These are phyloP conservation scores for Hydroisotoma schaefferi DNA, from an alignment of 2,888 invertebrate genomes.

Conservation along the genomic window DNA sequence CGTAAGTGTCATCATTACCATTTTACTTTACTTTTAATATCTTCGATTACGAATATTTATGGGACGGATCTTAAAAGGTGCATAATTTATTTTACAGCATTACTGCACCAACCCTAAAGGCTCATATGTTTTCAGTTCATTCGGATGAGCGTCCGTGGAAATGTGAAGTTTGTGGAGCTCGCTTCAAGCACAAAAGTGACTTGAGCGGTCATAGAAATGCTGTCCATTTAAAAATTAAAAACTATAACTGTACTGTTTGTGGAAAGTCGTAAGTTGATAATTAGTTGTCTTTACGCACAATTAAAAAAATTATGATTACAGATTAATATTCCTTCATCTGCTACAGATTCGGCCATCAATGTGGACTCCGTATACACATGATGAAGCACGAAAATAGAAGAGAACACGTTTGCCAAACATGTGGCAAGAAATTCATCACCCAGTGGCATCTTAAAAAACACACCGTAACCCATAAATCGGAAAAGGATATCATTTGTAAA, in stretches of 20 bases:
- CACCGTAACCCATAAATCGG: slow-evolving; percentile 17
- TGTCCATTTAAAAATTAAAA: slow-evolving; percentile 19
- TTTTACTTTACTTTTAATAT: no score
- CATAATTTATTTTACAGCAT: slow-evolving; percentile 6
- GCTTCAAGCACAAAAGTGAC: slow-evolving; percentile 27
- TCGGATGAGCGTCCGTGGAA: slow-evolving; percentile 23
- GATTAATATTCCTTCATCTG: not conserved
- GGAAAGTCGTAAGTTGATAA: slow-evolving; percentile 12
- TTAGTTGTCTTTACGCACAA: not conserved
- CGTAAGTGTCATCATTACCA: no score
- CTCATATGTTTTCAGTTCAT: slow-evolving; percentile 25
- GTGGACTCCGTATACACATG: slow-evolving; percentile 20
- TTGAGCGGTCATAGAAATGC: slow-evolving; percentile 24
- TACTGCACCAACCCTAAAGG: slow-evolving; percentile 21
- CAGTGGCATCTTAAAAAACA: slow-evolving; percentile 24
- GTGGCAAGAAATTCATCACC: slow-evolving; percentile 19
- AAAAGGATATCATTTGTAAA: slow-evolving; percentile 14
- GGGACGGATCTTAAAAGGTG: no score
- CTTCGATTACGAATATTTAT: no score
- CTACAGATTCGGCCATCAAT: slow-evolving; percentile 21
- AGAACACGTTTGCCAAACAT: slow-evolving; percentile 11
- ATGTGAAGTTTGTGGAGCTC: slow-evolving; percentile 19
- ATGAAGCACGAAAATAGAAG: slow-evolving; percentile 21
- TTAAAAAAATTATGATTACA: not conserved
- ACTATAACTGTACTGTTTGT: slow-evolving; percentile 20